These are phyloP conservation scores for Chaetodon auriga DNA, from an alignment of 2,113 vertebrate genomes.

Conservation along the genomic window DNA sequence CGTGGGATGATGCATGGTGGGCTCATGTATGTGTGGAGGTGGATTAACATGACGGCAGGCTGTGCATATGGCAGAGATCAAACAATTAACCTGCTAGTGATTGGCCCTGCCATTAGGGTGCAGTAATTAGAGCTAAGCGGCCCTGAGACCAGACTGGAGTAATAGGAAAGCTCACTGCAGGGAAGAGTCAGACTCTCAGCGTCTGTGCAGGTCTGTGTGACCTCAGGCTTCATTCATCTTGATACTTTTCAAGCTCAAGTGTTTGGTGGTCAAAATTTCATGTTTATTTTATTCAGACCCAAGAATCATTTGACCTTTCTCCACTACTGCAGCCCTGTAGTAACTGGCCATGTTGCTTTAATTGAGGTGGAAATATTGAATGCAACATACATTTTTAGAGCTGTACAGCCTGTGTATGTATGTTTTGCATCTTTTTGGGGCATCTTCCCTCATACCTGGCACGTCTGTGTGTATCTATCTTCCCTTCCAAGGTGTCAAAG, in stretches of 20 bases:
- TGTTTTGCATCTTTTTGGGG: conserved; percentile 11
- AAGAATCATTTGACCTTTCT: neutral
- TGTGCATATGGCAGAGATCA: conserved; percentile 83
- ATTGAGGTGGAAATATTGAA: neutral
- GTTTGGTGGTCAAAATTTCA: neutral
- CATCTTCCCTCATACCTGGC: conserved; percentile 3
- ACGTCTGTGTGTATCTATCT: conserved; percentile 52
- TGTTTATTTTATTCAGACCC: conserved; percentile 8
- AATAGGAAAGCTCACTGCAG: conserved; percentile 58
- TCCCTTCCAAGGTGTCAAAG: conserved; percentile 30
- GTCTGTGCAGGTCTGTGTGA: conserved; percentile 56
- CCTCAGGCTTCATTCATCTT: conserved; percentile 34
- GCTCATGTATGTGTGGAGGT: conserved; percentile 46
- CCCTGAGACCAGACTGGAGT: conserved; percentile 65
- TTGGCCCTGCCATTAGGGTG: conserved; percentile 75
- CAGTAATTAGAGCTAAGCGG: conserved; percentile 81
- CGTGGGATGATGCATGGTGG: conserved; percentile 15
- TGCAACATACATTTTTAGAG: neutral
- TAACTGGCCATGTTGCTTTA: neutral
- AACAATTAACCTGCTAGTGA: conserved; percentile 83
- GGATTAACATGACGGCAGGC: conserved; percentile 67
- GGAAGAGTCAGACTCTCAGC: conserved; percentile 53
- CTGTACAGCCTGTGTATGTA: neutral
- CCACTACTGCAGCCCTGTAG: neutral
- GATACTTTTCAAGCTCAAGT: conserved; percentile 22